Percentiles rank a stretch among this genome's conserved stretches.
phyloP scores from a whole-genome alignment of 2,113 vertebrate genomes.

The Thermophis baileyi region DNA sequence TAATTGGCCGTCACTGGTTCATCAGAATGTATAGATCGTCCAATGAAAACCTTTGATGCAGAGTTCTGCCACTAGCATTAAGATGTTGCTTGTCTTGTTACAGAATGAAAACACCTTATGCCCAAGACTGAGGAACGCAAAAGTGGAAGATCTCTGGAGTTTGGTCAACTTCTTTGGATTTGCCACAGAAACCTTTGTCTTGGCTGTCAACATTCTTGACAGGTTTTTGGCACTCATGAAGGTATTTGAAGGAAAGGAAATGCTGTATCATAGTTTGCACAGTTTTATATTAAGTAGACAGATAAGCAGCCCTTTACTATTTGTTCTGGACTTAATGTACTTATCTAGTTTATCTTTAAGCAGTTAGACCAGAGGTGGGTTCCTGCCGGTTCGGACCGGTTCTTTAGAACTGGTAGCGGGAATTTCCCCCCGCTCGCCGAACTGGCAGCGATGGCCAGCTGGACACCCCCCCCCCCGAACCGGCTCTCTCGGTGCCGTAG shows the following conservation, averaged over 20 bases:
- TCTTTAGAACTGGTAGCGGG: too few relatives aligned
- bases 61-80: background rate
- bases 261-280: background rate
- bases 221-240: constrained; percentile 96
- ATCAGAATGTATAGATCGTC: background rate
- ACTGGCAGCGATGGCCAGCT: too few relatives aligned
- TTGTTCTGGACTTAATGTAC: background rate
- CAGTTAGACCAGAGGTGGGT: fast-evolving
- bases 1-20: background rate
- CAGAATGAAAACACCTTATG: constrained; percentile 85
- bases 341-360: background rate
- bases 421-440: too few relatives aligned
- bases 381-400: too few relatives aligned
- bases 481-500: too few relatives aligned
- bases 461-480: too few relatives aligned
- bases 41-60: background rate
- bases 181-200: constrained; percentile 91
- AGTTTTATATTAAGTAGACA: background rate
- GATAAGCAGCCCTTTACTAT: background rate
- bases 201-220: constrained; percentile 94
- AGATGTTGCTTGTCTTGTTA: constrained; percentile 11
- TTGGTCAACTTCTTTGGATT: constrained; percentile 94
- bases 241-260: constrained; percentile 64
- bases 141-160: constrained; percentile 95
- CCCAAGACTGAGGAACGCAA: constrained; percentile 84